Percentiles rank a stretch among this genome's conserved stretches.
Evolutionary conservation across 2,888 invertebrate species (phyloP).

Genomic region (Parapristionchus giblindavisi): DNA sequence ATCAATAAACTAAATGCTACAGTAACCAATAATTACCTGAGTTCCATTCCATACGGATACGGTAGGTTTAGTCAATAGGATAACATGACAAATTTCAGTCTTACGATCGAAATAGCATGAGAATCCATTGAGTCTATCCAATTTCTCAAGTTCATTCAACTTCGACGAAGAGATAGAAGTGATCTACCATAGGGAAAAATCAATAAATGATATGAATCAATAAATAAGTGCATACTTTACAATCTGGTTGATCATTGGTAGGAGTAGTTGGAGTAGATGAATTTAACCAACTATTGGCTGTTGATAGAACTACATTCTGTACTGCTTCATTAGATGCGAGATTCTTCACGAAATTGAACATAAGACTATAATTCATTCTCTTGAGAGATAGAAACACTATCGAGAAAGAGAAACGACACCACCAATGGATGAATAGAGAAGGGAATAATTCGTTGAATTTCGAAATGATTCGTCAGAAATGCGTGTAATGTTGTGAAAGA

Average conservation of each 20-base stretch:
- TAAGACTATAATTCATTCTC: too few species aligned
- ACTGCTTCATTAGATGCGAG: constrained; percentile 28
- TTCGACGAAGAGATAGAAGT: constrained; percentile 17
- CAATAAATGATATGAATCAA: background rate
- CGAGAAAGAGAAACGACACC: too few species aligned
- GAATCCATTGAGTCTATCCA: constrained; percentile 29
- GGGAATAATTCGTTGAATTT: too few species aligned
- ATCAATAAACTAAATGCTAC: background rate
- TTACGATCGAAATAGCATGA: constrained; percentile 24
- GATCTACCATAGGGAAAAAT: background rate
- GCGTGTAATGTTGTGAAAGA: too few species aligned
- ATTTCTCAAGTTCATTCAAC: constrained; percentile 35
- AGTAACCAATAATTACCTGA: background rate
- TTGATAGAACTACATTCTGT: constrained; percentile 8
- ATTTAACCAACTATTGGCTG: constrained; percentile 3
- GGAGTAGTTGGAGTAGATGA: constrained; percentile 16
- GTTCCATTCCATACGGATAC: constrained; percentile 23
- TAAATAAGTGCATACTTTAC: background rate
- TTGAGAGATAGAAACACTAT: background rate
- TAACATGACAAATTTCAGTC: constrained; percentile 17
- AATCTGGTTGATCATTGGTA: constrained; percentile 25
- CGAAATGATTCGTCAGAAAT: too few species aligned
- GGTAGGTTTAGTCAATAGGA: background rate
- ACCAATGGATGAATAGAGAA: too few species aligned
- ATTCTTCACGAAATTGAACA: constrained; percentile 33